Evolutionary conservation across 1,140 invertebrate species (phyloP).

Genomic region (Epicauta chinensis): DNA sequence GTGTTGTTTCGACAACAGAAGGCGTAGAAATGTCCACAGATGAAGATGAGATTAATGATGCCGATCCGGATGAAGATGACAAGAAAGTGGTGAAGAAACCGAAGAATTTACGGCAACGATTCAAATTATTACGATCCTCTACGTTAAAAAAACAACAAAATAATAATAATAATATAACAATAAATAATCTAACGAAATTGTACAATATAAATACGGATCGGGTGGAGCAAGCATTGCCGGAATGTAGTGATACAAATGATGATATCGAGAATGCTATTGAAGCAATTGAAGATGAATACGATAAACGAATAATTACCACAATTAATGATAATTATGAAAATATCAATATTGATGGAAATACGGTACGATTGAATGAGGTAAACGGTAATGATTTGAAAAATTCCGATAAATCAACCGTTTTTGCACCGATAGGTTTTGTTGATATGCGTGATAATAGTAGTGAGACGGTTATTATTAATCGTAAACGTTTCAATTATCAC

Average conservation of each 20-base stretch:
- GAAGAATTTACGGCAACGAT: conserved; percentile 19
- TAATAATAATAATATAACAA: conserved; percentile 27
- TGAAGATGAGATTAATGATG: conserved; percentile 34
- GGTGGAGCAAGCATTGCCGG: conserved; percentile 25
- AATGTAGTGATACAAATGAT: conserved; percentile 27
- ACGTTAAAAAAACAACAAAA: conserved; percentile 6
- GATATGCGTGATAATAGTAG: too few relatives aligned
- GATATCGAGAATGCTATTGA: conserved; percentile 51
- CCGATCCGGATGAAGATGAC: conserved; percentile 23
- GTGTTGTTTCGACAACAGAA: conserved; percentile 40
- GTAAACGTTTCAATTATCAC: neutral
- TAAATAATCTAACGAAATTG: conserved; percentile 28
- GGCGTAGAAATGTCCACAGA: conserved; percentile 42
- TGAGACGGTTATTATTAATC: neutral
- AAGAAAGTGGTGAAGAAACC: conserved; percentile 19
- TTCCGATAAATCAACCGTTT: conserved; percentile 18
- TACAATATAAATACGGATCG: conserved; percentile 37
- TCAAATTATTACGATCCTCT: conserved; percentile 22
- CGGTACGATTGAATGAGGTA: conserved; percentile 32
- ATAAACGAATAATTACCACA: conserved; percentile 8
- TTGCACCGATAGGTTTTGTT: conserved; percentile 36
- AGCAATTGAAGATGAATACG: conserved; percentile 43
- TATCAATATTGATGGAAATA: conserved; percentile 31
- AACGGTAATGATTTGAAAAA: conserved; percentile 18
- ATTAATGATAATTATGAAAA: conserved; percentile 30